phyloP scores from a whole-genome alignment of 2,113 vertebrate genomes.

The Nyctibius bracteatus region DNA sequence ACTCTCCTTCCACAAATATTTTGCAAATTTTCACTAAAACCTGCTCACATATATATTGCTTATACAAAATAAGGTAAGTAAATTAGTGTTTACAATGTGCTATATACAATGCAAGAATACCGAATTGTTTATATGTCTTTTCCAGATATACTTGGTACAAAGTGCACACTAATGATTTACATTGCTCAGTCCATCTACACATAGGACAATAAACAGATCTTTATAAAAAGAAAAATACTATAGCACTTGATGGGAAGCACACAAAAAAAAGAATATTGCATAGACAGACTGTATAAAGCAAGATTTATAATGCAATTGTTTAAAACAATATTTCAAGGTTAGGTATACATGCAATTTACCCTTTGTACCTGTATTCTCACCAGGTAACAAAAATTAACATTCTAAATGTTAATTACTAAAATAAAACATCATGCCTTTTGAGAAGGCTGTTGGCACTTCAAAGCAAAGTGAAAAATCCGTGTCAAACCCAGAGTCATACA shows the following conservation, averaged over 20 bases:
- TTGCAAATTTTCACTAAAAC: background rate
- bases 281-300: background rate
- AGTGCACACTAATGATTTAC: background rate
- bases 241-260: background rate
- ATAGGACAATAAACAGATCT: background rate
- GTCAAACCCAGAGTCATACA: background rate
- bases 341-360: background rate
- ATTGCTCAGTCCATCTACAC: background rate
- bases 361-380: background rate
- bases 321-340: background rate
- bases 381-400: background rate
- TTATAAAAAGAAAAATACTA: background rate
- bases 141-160: background rate
- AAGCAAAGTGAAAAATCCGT: constrained; percentile 1
- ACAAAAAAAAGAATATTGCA: background rate
- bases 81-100: background rate
- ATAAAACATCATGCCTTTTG: background rate
- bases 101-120: background rate
- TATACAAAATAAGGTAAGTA: background rate
- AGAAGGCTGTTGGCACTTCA: constrained; percentile 11
- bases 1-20: background rate
- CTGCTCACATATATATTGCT: background rate
- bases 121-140: background rate
- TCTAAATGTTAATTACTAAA: background rate
- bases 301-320: background rate